Percentiles rank a stretch among this genome's conserved stretches.
phyloP scores from a whole-genome alignment of 2,113 vertebrate species.

The Urocolius indicus region DNA sequence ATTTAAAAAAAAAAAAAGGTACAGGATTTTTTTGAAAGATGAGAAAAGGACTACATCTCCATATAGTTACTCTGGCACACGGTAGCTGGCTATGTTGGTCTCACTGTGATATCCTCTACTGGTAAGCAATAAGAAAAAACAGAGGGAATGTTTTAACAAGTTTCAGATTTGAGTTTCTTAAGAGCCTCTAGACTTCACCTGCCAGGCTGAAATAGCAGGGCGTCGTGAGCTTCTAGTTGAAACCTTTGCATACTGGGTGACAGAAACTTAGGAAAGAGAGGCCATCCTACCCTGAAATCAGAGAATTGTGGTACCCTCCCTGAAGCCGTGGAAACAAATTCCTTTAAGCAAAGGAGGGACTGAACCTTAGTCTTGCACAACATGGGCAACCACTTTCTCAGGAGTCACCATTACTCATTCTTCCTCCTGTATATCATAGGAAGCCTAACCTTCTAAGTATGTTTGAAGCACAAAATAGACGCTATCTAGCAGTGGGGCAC shows the following conservation, averaged over 20 bases:
- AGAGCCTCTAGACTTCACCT: not conserved
- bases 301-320: not conserved
- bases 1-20: not conserved
- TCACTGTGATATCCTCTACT: not conserved
- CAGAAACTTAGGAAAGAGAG: not conserved
- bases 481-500: not conserved
- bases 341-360: not conserved
- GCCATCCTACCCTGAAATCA: accelerated
- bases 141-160: not conserved
- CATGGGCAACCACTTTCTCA: not conserved
- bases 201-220: not conserved
- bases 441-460: accelerated
- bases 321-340: not conserved
- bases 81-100: not conserved
- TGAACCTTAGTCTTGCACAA: not conserved
- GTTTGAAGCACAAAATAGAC: not conserved
- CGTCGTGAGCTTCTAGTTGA: not conserved
- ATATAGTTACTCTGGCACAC: not conserved
- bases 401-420: not conserved
- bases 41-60: not conserved
- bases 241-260: not conserved
- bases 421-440: not conserved
- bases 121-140: not conserved
- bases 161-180: not conserved
- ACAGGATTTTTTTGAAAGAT: not conserved